phyloP scores from a whole-genome alignment of 2,113 vertebrate species.

The Siniperca chuatsi region DNA sequence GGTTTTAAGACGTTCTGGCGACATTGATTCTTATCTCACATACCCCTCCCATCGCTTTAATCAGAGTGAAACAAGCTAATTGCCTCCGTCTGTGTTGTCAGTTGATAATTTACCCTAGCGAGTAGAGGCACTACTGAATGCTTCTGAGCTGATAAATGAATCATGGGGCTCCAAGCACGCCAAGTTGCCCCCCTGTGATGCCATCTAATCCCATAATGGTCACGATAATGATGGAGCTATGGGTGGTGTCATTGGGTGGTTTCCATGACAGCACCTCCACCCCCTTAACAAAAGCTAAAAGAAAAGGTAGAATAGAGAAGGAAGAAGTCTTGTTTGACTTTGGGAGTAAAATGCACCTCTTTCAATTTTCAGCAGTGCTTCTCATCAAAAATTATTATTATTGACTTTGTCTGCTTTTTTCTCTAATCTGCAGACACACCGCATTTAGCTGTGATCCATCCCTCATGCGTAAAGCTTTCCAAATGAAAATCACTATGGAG shows the following conservation, averaged over 20 bases:
- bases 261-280: conserved; percentile 64
- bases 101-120: conserved; percentile 53
- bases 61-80: conserved; percentile 55
- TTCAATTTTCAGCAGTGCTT: conserved; percentile 15
- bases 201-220: conserved; percentile 73
- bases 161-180: conserved; percentile 41
- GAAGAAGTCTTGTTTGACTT: conserved; percentile 26
- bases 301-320: background rate
- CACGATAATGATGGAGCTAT: conserved; percentile 62
- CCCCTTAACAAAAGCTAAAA: conserved; percentile 23
- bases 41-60: conserved; percentile 5
- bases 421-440: conserved; percentile 50
- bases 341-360: conserved; percentile 23
- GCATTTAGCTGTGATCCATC: conserved; percentile 36
- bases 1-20: background rate
- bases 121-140: conserved; percentile 28
- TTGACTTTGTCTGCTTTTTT: conserved; percentile 35
- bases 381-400: conserved; percentile 41
- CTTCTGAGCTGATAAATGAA: conserved; percentile 63
- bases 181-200: conserved; percentile 51
- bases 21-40: conserved; percentile 13
- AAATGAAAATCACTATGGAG: conserved; percentile 45
- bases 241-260: conserved; percentile 71
- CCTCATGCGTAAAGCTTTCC: conserved; percentile 42
- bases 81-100: conserved; percentile 47